Conservation (phyloP, 2,797 vertebrate genomes). For the Xyrichtys novacula region DNA sequence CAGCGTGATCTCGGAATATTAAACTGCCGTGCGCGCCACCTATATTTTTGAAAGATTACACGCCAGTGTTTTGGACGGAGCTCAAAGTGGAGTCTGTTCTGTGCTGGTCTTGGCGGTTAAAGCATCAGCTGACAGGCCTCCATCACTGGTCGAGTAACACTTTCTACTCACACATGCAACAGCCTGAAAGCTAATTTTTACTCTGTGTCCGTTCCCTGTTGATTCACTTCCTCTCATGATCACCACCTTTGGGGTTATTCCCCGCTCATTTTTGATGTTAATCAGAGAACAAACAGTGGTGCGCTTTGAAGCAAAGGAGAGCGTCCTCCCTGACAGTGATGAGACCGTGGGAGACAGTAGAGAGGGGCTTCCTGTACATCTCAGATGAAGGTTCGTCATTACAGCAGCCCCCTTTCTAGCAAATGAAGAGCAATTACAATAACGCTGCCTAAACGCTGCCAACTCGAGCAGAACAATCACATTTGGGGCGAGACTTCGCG, state of each 20-base stretch:
- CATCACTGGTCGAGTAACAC: conserved; percentile 43
- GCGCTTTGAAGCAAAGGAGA: conserved; percentile 28
- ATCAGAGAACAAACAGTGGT: conserved; percentile 72
- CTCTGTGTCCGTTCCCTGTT: conserved; percentile 37
- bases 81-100: conserved; percentile 25
- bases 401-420: conserved; percentile 72
- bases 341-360: conserved; percentile 64
- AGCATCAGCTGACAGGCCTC: conserved; percentile 58
- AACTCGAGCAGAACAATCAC: conserved; percentile 84
- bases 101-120: conserved; percentile 33
- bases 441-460: conserved; percentile 75
- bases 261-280: conserved; percentile 67
- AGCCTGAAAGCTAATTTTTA: conserved; percentile 31
- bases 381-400: conserved; percentile 74
- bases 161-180: conserved; percentile 10
- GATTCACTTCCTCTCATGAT: conserved; percentile 43
- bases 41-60: conserved; percentile 29
- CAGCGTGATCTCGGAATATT: conserved; percentile 4
- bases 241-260: conserved; percentile 36
- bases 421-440: conserved; percentile 83
- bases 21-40: conserved; percentile 29
- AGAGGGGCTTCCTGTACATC: conserved; percentile 69
- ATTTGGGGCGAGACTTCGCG: conserved; percentile 74
- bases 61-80: conserved; percentile 5
- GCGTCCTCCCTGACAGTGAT: conserved; percentile 55